These are phyloP conservation scores for Axinella damicornis DNA, from an alignment of 37 sponge, comb jelly and placozoan genomes.

Conservation along the genomic window DNA sequence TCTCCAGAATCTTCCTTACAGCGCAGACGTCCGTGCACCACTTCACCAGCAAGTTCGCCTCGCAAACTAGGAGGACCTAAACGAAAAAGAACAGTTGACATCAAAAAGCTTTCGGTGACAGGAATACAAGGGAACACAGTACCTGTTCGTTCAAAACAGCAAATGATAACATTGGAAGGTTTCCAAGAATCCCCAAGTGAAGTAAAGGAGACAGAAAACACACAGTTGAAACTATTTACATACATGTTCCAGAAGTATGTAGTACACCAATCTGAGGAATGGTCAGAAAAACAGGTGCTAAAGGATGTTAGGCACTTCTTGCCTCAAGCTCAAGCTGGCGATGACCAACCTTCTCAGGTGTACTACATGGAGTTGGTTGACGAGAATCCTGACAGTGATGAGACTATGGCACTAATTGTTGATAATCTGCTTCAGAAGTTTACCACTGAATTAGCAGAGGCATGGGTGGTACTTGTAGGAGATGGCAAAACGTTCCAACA, in stretches of 20 bases:
- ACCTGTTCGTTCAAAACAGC: too few relatives aligned
- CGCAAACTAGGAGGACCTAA: constrained; percentile 19
- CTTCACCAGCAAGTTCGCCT: constrained; percentile 6
- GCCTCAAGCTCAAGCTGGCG: too few relatives aligned
- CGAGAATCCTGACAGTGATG: constrained; percentile 39
- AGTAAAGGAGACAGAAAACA: background rate
- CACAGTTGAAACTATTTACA: background rate
- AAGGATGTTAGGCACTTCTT: too few relatives aligned
- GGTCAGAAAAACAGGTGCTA: background rate
- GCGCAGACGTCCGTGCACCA: too few relatives aligned
- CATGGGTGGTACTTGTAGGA: constrained; percentile 32
- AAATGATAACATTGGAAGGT: too few relatives aligned
- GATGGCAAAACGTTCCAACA: constrained; percentile 53
- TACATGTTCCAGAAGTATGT: background rate
- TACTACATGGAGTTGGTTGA: constrained; percentile 29
- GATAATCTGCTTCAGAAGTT: constrained; percentile 15
- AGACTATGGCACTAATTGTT: constrained; percentile 22
- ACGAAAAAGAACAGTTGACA: background rate
- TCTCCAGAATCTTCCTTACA: too few relatives aligned
- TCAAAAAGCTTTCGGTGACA: too few relatives aligned
- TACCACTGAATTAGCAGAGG: background rate
- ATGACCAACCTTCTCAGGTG: too few relatives aligned
- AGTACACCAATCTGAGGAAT: too few relatives aligned
- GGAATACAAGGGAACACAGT: too few relatives aligned
- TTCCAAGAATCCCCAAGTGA: too few relatives aligned